These are phyloP conservation scores for Sanderia malayensis DNA, from an alignment of 30 jellyfish, hydroid and myxozoan species.

Conservation along the genomic window DNA sequence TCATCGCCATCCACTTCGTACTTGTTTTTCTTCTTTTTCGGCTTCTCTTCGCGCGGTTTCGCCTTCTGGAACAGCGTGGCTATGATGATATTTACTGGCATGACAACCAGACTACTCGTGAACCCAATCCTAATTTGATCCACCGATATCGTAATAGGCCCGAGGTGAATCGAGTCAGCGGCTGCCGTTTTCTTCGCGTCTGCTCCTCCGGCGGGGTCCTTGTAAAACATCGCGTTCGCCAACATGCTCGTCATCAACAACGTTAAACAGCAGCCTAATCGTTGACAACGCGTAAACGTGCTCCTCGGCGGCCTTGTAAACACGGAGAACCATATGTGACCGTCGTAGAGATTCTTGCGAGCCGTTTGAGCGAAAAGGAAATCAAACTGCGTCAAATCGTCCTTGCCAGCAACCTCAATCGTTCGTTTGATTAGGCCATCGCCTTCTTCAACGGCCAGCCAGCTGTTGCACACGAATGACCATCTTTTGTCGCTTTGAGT, in stretches of 20 bases:
- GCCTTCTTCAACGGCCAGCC: constrained; percentile 99
- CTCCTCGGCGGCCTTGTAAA: constrained; percentile 95
- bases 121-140: constrained; percentile 76
- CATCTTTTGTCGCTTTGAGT: constrained; percentile 58
- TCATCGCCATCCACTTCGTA: constrained; percentile 46
- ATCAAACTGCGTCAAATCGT: constrained; percentile 81
- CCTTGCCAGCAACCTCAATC: constrained; percentile 65
- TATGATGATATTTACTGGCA: constrained; percentile 83
- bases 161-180: constrained; percentile 68
- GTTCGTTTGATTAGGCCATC: constrained; percentile 84
- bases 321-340: constrained; percentile 95
- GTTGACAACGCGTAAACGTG: constrained; percentile 82
- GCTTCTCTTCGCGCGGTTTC: constrained; percentile 63
- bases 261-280: constrained; percentile 88
- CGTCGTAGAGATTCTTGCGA: constrained; percentile 87
- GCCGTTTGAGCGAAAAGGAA: constrained; percentile 80
- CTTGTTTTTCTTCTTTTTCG: constrained; percentile 21
- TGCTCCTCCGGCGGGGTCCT: constrained; percentile 58
- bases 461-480: constrained; percentile 81
- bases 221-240: constrained; percentile 93
- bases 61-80: constrained; percentile 86
- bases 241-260: constrained; percentile 82
- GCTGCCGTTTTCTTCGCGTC: constrained; percentile 31
- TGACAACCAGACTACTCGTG: constrained; percentile 81
- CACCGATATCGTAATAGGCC: constrained; percentile 84